Percentiles rank a stretch among this genome's conserved stretches.
Evolutionary conservation across 2,888 invertebrate species (phyloP).

Genomic region (Pristionchus fissidentatus): DNA sequence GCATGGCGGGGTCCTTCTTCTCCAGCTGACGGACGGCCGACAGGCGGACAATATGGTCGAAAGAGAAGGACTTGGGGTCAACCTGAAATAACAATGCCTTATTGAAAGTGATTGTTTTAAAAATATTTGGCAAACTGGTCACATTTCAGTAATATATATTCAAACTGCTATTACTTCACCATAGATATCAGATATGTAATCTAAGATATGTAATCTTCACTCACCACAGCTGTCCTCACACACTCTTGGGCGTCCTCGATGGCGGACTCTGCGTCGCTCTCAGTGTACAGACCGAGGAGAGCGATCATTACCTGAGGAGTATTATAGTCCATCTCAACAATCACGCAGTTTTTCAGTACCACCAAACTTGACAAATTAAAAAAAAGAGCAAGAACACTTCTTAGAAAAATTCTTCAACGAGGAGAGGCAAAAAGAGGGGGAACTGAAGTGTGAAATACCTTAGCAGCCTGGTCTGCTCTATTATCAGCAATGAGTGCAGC

Average conservation of each 20-base stretch:
- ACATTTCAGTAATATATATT: not conserved
- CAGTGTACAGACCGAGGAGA: slow-evolving; percentile 93
- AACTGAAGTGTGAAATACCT: slow-evolving; percentile 59
- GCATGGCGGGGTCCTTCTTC: slow-evolving; percentile 65
- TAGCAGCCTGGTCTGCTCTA: slow-evolving; percentile 76
- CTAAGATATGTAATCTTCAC: not conserved
- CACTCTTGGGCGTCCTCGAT: slow-evolving; percentile 93
- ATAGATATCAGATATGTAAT: not conserved
- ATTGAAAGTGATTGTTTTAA: not conserved
- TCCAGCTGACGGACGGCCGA: slow-evolving; percentile 87
- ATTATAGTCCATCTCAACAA: too few species aligned
- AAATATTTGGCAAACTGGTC: not conserved
- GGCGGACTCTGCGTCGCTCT: slow-evolving; percentile 92
- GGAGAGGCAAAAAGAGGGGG: too few species aligned
- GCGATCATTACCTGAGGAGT: slow-evolving; percentile 86
- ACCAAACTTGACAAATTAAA: not conserved
- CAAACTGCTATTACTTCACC: not conserved
- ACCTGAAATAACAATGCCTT: slow-evolving; percentile 42
- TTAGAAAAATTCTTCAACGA: not conserved
- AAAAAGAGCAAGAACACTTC: too few species aligned
- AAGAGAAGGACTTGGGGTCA: slow-evolving; percentile 88
- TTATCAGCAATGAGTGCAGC: slow-evolving; percentile 80
- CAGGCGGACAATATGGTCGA: slow-evolving; percentile 92
- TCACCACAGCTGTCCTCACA: slow-evolving; percentile 89
- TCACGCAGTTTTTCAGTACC: not conserved